Evolutionary conservation across 2,113 vertebrate genomes (phyloP).

Genomic region (Otis tarda): DNA sequence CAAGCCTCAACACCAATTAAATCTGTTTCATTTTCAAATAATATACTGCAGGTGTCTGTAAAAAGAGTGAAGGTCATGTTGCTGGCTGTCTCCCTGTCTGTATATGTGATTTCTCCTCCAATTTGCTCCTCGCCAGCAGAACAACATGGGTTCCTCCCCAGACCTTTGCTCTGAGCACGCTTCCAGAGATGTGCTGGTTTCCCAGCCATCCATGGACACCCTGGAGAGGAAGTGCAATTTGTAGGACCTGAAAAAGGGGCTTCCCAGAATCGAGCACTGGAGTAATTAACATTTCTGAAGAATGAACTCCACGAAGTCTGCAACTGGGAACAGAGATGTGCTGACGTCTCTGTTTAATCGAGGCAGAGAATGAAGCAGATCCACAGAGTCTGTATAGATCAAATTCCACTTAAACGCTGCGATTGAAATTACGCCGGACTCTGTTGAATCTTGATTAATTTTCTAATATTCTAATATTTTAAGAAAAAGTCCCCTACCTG

Average conservation of each 20-base stretch:
- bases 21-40: neutral
- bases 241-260: neutral
- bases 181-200: neutral
- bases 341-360: neutral
- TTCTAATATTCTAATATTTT: neutral
- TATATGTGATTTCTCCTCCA: accelerated
- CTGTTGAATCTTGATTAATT: neutral
- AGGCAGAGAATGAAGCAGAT: neutral
- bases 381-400: neutral
- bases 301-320: neutral
- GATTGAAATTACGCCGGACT: neutral
- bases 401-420: neutral
- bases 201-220: neutral
- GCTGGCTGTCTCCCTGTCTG: neutral
- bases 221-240: neutral
- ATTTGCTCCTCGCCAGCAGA: neutral
- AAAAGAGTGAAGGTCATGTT: neutral
- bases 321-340: neutral
- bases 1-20: neutral
- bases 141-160: neutral
- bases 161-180: neutral
- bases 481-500: neutral
- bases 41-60: neutral
- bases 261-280: neutral
- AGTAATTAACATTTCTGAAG: conserved; percentile 8